Base-by-base conservation (phyloP, 1,140 invertebrate genomes). In the Cydia strobilella region DNA sequence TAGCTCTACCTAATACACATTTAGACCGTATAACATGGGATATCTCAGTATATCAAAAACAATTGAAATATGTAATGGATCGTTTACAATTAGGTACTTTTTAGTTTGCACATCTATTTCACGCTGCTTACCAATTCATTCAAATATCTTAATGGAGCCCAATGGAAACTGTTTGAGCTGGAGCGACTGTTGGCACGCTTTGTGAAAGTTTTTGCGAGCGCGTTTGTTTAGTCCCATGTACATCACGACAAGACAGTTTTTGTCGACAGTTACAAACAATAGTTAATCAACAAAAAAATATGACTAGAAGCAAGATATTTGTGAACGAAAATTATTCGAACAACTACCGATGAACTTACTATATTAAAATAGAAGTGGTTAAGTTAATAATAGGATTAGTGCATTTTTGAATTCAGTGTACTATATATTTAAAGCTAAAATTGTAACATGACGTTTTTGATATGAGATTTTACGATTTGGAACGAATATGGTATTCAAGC, bases 191-290 rank as follows among this genome's bases (percentile, higher is more conserved):
- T 59, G 9, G n/a, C 51, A 18, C n/a, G 54, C n/a, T 23, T 23
- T 59, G 54, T 59, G 20, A 59, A 12, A 10, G 54, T 20, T 59
- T 23, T 59, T 59, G 12, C 23, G 20, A 59, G 18, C 54, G 18
- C 18, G 18, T 59, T 23, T 59, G 20, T 59, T 59, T 59, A 18
- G 4, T 59, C 54, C 10, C 54, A 59, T 10, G 54, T 59, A 59
- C 20, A 59, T 23, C 20, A 59, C 18, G 20, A 59, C 54, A 9
- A 59, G 54, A 59, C 54, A 54, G 51, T 54, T 54, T 54, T 54
- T n/a, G 54, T 59, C 54, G 54, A 23, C 18, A 59, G 54, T 59
- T 59, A 3, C 9, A 59, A 5, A 59, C 54, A 59, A 59, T 59
- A 59, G 54, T 59, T 9, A 9, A 59, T 0, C 20, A 59, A 59